A percentile compares a stretch with the other conserved stretches of the same genome.
Conservation (phyloP, 2,888 invertebrate species). For the Lymantria dispar region DNA sequence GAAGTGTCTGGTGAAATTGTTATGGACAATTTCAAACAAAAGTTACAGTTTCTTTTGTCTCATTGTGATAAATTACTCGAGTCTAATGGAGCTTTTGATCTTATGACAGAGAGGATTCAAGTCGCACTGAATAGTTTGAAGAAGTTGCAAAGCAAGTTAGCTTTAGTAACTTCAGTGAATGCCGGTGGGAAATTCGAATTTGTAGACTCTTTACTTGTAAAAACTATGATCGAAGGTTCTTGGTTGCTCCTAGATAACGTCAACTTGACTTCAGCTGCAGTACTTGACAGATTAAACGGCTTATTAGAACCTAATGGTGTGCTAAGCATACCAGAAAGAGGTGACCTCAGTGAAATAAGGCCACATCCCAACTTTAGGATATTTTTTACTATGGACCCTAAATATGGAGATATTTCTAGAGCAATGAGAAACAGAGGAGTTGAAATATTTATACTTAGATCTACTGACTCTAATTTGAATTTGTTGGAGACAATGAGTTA, state of each 20-base stretch:
- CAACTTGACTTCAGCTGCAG: conserved; percentile 97
- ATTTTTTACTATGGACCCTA: conserved; percentile 97
- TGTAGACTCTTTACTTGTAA: conserved; percentile 94
- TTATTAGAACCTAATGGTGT: conserved; percentile 96
- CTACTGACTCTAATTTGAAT: conserved; percentile 53
- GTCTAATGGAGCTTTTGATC: conserved; percentile 28
- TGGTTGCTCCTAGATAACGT: conserved; percentile 96
- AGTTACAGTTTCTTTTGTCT: conserved; percentile 48
- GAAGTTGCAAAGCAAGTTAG: conserved; percentile 64
- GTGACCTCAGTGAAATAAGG: conserved; percentile 89
- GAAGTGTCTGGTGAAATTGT: conserved; percentile 46
- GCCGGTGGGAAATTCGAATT: conserved; percentile 96
- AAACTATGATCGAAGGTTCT: conserved; percentile 90
- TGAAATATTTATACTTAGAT: conserved; percentile 85
- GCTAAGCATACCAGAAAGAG: conserved; percentile 95
- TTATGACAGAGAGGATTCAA: conserved; percentile 36
- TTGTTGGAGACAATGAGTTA: conserved; percentile 61
- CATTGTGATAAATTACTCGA: conserved; percentile 52
- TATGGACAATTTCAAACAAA: conserved; percentile 50
- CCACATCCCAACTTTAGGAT: conserved; percentile 96
- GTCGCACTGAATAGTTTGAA: conserved; percentile 54
- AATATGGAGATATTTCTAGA: conserved; percentile 96
- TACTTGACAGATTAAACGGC: conserved; percentile 97
- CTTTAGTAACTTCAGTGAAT: conserved; percentile 84
- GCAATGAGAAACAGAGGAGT: conserved; percentile 99